Base-by-base conservation (phyloP, 2,797 vertebrate species). In the Rhinella marina region DNA sequence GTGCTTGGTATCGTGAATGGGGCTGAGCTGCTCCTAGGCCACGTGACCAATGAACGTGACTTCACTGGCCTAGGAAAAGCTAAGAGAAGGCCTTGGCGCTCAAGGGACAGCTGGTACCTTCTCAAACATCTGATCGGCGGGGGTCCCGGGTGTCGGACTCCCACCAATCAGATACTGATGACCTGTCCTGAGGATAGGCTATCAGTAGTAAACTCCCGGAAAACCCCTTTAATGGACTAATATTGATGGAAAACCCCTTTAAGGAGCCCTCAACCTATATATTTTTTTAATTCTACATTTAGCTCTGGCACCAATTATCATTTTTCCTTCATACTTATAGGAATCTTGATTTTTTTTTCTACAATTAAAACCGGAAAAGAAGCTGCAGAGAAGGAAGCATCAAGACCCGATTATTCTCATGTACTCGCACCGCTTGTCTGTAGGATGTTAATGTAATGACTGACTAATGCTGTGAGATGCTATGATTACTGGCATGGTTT, bases 401-500 rank as follows among this genome's bases (percentile, higher is more conserved):
- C 6, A 0, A n/a, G 75, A 25, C 48, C 48, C 54, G 21, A 52
- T 77, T 77, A 25, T 23, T 64, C 10, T 29, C 23, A 61, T 56
- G 17, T 70, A 68, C 25, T 14, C 12, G 54, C 59, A 41, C 52
- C 12, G 78, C 14, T 27, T 56, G 70, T 50, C 68, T 32, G 54
- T 81, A 64, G 68, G 87, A 76, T 72, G 29, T 56, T 61, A 48
- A 84, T 68, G 68, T 57, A 64, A 66, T 64, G 66, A 75, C 54
- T 80, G 82, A 79, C 75, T 88, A 66, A 83, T 78, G 57, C 75
- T 12, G 29, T 32, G 27, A 21, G 32, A 61, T 72, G 16, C 76
- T 62, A 73, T 73, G 77, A 85, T 86, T 86, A 59, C 62, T 81
- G 68, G 50, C 56, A 59, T n/a, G 59, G 78, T 89, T 89, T 88